Evolutionary conservation across 2,113 vertebrate species (phyloP).

Genomic region (Heterocephalus glaber): DNA sequence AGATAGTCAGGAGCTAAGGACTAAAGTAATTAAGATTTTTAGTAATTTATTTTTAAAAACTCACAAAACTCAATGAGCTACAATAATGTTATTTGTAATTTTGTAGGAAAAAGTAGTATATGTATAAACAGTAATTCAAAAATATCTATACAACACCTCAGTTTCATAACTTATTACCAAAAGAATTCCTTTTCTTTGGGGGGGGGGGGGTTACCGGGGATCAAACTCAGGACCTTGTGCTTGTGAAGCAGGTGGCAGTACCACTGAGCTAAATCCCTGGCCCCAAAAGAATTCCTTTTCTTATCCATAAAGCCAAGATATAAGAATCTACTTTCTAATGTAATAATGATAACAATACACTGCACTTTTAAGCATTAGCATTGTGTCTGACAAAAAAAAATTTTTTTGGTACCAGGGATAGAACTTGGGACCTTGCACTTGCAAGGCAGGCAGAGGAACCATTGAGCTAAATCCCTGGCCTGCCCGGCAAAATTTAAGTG

Average conservation of each 20-base stretch:
- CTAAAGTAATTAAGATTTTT: constrained; percentile 18
- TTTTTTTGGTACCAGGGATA: too few relatives aligned
- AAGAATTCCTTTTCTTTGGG: constrained; percentile 9
- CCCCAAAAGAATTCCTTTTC: neutral
- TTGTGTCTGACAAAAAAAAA: too few relatives aligned
- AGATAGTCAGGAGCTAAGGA: constrained; percentile 32
- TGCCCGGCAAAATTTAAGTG: neutral
- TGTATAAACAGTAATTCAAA: neutral
- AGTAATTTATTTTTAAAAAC: neutral
- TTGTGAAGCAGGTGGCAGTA: too few relatives aligned
- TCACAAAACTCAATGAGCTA: neutral
- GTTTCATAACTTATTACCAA: neutral
- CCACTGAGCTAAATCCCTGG: too few relatives aligned
- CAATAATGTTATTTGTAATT: neutral
- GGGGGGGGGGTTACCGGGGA: too few relatives aligned
- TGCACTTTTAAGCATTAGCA: neutral
- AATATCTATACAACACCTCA: neutral
- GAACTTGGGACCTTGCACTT: too few relatives aligned
- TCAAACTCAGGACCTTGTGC: too few relatives aligned
- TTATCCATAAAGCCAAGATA: neutral
- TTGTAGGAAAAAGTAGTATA: neutral
- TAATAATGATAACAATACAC: neutral
- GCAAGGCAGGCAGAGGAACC: too few relatives aligned
- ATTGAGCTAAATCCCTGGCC: too few relatives aligned
- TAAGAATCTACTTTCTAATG: neutral